phyloP scores from a whole-genome alignment of 2,113 vertebrate species.

The Mugil cephalus region DNA sequence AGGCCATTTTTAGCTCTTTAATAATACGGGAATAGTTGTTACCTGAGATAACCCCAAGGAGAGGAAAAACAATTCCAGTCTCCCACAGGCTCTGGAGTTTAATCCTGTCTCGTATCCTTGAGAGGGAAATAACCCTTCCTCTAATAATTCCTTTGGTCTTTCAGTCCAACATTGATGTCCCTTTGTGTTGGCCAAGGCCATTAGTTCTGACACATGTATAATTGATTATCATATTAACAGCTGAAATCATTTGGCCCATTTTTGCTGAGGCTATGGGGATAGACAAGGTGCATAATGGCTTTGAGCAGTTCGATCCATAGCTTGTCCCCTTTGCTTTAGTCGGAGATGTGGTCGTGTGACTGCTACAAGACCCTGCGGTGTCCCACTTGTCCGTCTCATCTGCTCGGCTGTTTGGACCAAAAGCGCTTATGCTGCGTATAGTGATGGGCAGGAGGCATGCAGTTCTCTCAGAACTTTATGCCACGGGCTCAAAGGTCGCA shows the following conservation, averaged over 20 bases:
- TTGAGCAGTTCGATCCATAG: constrained; percentile 63
- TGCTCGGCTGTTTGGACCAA: not conserved
- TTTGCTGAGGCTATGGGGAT: constrained; percentile 52
- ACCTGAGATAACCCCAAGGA: constrained; percentile 77
- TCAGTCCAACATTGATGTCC: constrained; percentile 69
- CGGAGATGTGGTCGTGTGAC: constrained; percentile 19
- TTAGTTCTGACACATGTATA: constrained; percentile 78
- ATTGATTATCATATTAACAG: constrained; percentile 80
- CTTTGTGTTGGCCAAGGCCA: constrained; percentile 69
- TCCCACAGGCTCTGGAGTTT: constrained; percentile 70
- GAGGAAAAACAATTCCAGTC: constrained; percentile 74
- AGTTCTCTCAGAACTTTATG: constrained; percentile 15
- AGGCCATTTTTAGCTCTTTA: constrained; percentile 79
- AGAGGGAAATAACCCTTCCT: constrained; percentile 75
- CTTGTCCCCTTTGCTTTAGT: constrained; percentile 50
- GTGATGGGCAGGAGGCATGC: not conserved
- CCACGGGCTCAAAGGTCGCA: constrained; percentile 44
- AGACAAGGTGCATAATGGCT: constrained; percentile 66
- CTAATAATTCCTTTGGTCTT: constrained; percentile 75
- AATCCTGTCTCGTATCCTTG: constrained; percentile 73
- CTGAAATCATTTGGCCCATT: constrained; percentile 71
- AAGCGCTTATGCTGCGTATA: not conserved
- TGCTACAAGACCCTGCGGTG: constrained; percentile 6
- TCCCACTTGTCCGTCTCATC: not conserved
- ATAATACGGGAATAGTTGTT: constrained; percentile 77